These are phyloP conservation scores for Labeo calbasu DNA, from an alignment of 2,797 vertebrate species.

Conservation along the genomic window DNA sequence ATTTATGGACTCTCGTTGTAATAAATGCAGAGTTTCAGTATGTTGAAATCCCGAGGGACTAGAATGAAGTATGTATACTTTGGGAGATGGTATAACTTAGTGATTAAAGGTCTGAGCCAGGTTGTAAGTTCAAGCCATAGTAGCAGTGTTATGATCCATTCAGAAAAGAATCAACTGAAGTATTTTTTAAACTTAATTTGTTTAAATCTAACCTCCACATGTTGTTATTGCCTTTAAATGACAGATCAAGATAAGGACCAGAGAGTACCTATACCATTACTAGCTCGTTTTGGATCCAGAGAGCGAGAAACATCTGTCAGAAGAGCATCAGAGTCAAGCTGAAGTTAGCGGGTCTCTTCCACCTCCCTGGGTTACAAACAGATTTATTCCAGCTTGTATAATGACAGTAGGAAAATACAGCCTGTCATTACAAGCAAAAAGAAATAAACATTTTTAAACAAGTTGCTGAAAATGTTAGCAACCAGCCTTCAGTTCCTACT, in stretches of 20 bases:
- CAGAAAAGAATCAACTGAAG: background rate
- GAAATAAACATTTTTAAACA: background rate
- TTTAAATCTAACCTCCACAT: background rate
- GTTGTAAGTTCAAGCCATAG: background rate
- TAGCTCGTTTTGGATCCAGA: conserved; percentile 35
- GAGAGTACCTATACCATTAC: conserved; percentile 7
- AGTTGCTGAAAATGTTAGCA: conserved; percentile 7
- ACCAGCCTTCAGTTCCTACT: conserved; percentile 26
- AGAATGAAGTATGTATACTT: background rate
- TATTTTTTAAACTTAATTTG: background rate
- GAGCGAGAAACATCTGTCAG: conserved; percentile 13
- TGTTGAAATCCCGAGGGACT: conserved; percentile 18
- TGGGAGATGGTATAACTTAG: background rate
- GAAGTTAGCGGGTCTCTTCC: conserved; percentile 4
- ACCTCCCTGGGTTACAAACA: conserved; percentile 16
- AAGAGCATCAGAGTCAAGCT: background rate
- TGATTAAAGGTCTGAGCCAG: conserved; percentile 14
- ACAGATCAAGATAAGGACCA: conserved; percentile 28
- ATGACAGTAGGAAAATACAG: background rate
- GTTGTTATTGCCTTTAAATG: conserved; percentile 38
- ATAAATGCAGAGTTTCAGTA: conserved; percentile 27
- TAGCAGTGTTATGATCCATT: background rate
- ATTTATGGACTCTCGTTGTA: conserved; percentile 36
- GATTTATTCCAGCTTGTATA: conserved; percentile 6
- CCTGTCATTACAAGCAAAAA: background rate